phyloP scores from a whole-genome alignment of 2,888 invertebrate genomes.

The Caenorhabditis sulstoni region DNA sequence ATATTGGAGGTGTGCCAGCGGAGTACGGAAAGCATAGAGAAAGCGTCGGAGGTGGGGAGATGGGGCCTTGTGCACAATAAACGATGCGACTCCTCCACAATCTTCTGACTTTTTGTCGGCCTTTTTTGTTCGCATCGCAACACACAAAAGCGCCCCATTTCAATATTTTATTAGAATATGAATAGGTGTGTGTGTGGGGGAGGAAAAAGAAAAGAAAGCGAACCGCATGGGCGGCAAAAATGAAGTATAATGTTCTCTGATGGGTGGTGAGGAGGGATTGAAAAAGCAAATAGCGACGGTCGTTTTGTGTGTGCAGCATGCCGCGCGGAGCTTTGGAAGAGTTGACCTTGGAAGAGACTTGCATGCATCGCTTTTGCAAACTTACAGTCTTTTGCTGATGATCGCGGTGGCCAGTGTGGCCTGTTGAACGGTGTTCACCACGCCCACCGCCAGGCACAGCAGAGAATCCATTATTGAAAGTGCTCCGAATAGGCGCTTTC shows the following conservation, averaged over 20 bases:
- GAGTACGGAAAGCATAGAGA: background rate
- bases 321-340: background rate
- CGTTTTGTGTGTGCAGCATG: conserved; percentile 25
- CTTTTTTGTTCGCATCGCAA: conserved; percentile 19
- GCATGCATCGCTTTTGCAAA: background rate
- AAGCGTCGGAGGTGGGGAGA: background rate
- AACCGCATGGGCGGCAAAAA: background rate
- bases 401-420: conserved; percentile 26
- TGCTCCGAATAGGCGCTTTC: too few species aligned
- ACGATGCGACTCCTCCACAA: conserved; percentile 5
- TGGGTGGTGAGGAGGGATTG: conserved; percentile 6
- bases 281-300: conserved; percentile 33
- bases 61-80: conserved; percentile 8
- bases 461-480: conserved; percentile 25
- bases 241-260: background rate
- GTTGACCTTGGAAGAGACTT: background rate
- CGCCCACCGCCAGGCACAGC: conserved; percentile 18
- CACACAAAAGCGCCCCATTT: conserved; percentile 6
- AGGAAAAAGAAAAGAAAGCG: background rate
- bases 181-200: background rate
- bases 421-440: conserved; percentile 33
- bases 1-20: conserved; percentile 6
- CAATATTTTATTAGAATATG: background rate
- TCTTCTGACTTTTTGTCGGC: conserved; percentile 20
- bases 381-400: conserved; percentile 39